Base-by-base conservation (phyloP, 1,140 invertebrate genomes). In the Hycleus cichorii region DNA sequence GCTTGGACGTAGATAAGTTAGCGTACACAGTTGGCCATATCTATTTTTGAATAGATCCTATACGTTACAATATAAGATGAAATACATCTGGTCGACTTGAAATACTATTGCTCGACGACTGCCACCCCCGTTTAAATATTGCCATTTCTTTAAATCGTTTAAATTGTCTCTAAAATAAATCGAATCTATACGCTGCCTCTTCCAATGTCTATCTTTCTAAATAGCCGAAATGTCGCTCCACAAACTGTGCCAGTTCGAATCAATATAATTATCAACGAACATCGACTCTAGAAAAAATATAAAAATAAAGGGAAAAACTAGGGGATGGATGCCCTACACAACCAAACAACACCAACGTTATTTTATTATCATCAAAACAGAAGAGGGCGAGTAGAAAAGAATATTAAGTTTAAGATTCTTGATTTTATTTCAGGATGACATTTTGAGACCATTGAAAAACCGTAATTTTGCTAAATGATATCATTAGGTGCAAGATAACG, bases 161-260 rank as follows among this genome's bases (percentile, higher is more conserved):
- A 68, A 66, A 68, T 68, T 68, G 66, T 68, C 63, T 65, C 63
- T 58, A 60, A 62, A 66, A 68, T 68, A 64, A 66, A 68, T 66
- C 62, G 66, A 62, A 66, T 18, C 18, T 66, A 53, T 48, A 59
- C 57, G 4, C 32, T 32, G 7, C 32, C 32, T 32, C 32, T 18
- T 18, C 18, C 32, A 5, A 32, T 32, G 32, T 32, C 12, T 39
- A 52, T 47, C 53, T 56, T 38, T 45, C 25, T 39, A 43, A 53
- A 43, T 45, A 5, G 12, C 39, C 50, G 11, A 54, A 45, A 54
- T 24, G 47, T 56, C 45, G 47, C 39, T 56, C 44, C 40, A 42
- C 25, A 11, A 32, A 45, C 7, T 32, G 38, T 32, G n/a, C 51
- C 25, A 45, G 51, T 46, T 38, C 26, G 32, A 46, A 46, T 46